These are phyloP conservation scores for Platichthys stellatus DNA, from an alignment of 2,113 vertebrate species.

Conservation along the genomic window DNA sequence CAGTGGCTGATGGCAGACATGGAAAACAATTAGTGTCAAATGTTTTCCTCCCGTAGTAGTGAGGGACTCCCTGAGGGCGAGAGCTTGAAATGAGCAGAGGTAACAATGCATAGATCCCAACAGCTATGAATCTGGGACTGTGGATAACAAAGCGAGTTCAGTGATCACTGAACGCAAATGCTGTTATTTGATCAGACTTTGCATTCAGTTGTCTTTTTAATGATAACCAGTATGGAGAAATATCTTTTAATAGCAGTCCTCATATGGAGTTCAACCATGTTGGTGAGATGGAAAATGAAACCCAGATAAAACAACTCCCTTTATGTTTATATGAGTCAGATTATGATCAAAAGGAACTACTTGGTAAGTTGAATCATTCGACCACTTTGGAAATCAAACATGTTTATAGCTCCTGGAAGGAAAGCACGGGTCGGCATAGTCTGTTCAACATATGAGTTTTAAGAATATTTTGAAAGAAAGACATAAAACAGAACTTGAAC, in stretches of 20 bases:
- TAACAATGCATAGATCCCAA: constrained; percentile 26
- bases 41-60: constrained; percentile 68
- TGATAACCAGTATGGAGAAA: no score
- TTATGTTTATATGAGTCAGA: no score
- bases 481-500: not conserved
- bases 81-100: constrained; percentile 50
- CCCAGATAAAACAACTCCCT: no score
- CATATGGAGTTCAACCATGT: no score
- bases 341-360: no score
- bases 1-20: constrained; percentile 66
- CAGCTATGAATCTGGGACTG: constrained; percentile 18
- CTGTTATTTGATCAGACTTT: no score
- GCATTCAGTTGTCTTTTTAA: no score
- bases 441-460: not conserved
- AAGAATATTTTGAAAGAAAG: not conserved
- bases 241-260: no score
- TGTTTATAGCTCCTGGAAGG: not conserved
- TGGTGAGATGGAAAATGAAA: no score
- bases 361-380: no score
- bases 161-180: no score
- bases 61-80: constrained; percentile 61
- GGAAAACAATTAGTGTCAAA: constrained; percentile 78
- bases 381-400: not conserved
- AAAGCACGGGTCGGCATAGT: not conserved
- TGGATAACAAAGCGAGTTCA: not conserved